Conservation (phyloP, 2,797 vertebrate genomes). For the Clarias platycephalus region DNA sequence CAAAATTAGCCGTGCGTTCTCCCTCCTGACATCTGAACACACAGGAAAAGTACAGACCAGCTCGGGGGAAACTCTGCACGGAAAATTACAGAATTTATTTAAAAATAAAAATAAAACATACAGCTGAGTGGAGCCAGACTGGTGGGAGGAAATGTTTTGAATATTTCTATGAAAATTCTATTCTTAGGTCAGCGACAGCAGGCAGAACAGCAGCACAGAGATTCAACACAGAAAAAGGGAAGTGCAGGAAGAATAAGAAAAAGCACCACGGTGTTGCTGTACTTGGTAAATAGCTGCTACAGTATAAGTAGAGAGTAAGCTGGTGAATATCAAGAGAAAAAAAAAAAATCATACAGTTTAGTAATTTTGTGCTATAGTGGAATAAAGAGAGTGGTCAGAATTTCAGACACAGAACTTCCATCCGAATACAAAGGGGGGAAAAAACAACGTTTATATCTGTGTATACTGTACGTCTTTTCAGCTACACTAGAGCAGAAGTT, state of each 20-base stretch:
- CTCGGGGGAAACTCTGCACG: background rate
- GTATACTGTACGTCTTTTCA: background rate
- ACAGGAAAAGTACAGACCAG: slow-evolving; percentile 37
- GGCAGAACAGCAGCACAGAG: slow-evolving; percentile 9
- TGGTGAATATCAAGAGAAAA: background rate
- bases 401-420: background rate
- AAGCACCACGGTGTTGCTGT: background rate
- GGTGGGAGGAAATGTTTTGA: slow-evolving; percentile 31
- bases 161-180: slow-evolving; percentile 45
- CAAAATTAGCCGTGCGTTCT: slow-evolving; percentile 31
- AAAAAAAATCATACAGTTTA: background rate
- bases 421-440: too few species aligned
- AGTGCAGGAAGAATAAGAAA: background rate
- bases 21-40: background rate
- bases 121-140: background rate
- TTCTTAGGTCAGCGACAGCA: slow-evolving; percentile 21
- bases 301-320: background rate
- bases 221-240: slow-evolving; percentile 12
- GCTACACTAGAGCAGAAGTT: background rate
- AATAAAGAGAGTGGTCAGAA: background rate
- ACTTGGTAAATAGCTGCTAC: background rate
- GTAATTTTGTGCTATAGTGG: background rate
- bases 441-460: too few species aligned
- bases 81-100: slow-evolving; percentile 51
- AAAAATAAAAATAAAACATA: slow-evolving; percentile 3